These are phyloP conservation scores for Fabriciana adippe DNA, from an alignment of 2,888 invertebrate genomes.

Conservation along the genomic window DNA sequence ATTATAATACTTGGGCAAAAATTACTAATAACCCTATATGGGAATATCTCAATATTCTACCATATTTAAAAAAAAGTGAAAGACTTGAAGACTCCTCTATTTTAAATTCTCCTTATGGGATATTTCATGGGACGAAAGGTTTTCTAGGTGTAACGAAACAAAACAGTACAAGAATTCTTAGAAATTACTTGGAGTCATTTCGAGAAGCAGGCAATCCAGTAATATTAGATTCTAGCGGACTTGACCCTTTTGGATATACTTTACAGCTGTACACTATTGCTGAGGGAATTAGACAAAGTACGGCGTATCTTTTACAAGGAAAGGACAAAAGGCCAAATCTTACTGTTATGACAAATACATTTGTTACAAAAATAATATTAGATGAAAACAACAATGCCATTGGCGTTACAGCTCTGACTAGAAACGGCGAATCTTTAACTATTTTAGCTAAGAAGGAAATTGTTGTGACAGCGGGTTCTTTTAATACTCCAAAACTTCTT, in stretches of 20 bases:
- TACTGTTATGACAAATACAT: conserved; percentile 60
- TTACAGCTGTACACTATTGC: conserved; percentile 65
- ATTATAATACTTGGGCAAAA: conserved; percentile 49
- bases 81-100: conserved; percentile 42
- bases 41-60: conserved; percentile 47
- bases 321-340: conserved; percentile 68
- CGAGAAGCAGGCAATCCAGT: conserved; percentile 60
- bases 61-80: conserved; percentile 54
- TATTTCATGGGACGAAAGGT: conserved; percentile 46
- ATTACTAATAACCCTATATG: conserved; percentile 46
- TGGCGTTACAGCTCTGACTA: conserved; percentile 42
- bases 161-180: conserved; percentile 28
- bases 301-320: conserved; percentile 49
- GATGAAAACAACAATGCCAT: conserved; percentile 44
- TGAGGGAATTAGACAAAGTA: conserved; percentile 56
- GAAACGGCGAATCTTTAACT: conserved; percentile 31
- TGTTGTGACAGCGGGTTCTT: conserved; percentile 64
- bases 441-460: conserved; percentile 46
- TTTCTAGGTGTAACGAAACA: conserved; percentile 43
- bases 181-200: conserved; percentile 53
- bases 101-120: conserved; percentile 37
- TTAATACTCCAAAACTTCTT: conserved; percentile 50
- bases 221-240: conserved; percentile 59
- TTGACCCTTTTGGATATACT: conserved; percentile 64
- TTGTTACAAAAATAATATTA: conserved; percentile 45